Percentiles rank a stretch among this genome's conserved stretches.
phyloP scores from a whole-genome alignment of 2,888 invertebrate species.

The Drosophila imparisetae region DNA sequence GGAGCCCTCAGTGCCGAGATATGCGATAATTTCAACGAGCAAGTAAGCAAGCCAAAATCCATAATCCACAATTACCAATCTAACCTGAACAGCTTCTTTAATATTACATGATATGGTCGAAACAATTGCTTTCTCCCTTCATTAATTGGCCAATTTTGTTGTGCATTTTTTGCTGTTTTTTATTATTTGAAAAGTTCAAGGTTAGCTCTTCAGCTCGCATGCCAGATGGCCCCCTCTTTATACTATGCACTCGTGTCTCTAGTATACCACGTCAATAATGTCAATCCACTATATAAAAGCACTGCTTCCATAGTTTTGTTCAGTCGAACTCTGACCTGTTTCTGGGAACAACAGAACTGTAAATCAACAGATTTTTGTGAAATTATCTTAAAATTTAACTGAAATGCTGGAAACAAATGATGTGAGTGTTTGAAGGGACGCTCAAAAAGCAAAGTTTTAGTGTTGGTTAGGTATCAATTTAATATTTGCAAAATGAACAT shows the following conservation, averaged over 20 bases:
- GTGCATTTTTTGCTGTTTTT: neutral
- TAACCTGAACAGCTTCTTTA: conserved; percentile 12
- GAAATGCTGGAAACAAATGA: conserved; percentile 66
- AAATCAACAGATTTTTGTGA: conserved; percentile 5
- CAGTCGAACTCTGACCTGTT: conserved; percentile 48
- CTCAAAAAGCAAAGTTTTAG: neutral
- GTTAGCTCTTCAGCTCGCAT: conserved; percentile 15
- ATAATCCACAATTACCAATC: conserved; percentile 10
- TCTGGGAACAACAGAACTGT: conserved; percentile 5
- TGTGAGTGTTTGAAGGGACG: conserved; percentile 49
- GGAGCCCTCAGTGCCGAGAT: conserved; percentile 83
- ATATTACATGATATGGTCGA: conserved; percentile 22
- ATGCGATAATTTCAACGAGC: conserved; percentile 85
- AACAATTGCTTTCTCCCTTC: conserved; percentile 17
- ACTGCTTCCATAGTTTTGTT: conserved; percentile 33
- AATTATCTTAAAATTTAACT: neutral
- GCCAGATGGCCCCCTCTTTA: conserved; percentile 13
- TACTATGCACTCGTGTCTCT: conserved; percentile 2
- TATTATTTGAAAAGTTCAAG: conserved; percentile 41
- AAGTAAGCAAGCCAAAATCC: conserved; percentile 79
- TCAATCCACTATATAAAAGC: conserved; percentile 57
- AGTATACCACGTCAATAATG: conserved; percentile 64
- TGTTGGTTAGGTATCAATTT: neutral
- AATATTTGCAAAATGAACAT: neutral
- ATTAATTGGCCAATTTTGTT: conserved; percentile 13